Conservation (phyloP, 2,797 vertebrate species). For the Enoplosus armatus region DNA sequence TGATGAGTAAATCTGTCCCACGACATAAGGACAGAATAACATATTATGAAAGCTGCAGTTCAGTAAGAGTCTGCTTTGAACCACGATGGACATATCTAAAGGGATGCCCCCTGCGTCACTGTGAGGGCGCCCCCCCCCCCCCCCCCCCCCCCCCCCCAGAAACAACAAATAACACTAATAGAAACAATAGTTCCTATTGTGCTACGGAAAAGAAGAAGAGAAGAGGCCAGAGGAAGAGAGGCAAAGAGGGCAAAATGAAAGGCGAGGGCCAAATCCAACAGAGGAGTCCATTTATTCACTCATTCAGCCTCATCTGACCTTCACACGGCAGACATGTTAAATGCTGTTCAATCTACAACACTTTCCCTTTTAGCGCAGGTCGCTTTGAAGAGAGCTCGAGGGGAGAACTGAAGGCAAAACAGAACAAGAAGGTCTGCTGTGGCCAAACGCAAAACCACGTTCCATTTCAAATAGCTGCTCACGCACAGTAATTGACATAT, state of each 20-base stretch:
- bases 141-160: no score
- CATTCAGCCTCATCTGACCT: constrained; percentile 11
- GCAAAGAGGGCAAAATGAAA: constrained; percentile 21
- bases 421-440: not conserved
- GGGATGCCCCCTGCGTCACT: constrained; percentile 52
- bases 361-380: not conserved
- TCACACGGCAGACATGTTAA: constrained; percentile 11
- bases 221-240: not conserved
- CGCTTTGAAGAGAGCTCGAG: constrained; percentile 3
- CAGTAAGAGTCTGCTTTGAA: constrained; percentile 56
- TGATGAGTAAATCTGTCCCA: constrained; percentile 11
- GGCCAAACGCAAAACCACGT: constrained; percentile 18
- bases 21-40: constrained; percentile 25
- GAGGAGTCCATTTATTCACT: constrained; percentile 30
- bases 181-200: constrained; percentile 68
- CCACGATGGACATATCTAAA: constrained; percentile 43
- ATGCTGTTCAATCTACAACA: not conserved
- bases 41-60: constrained; percentile 50
- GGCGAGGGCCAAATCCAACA: constrained; percentile 19
- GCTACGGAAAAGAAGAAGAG: constrained; percentile 25
- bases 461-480: constrained; percentile 8
- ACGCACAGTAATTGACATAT: not conserved
- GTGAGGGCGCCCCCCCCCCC: constrained; percentile 48
- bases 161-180: constrained; percentile 69
- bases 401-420: not conserved